Base-by-base conservation (phyloP, 1,140 invertebrate genomes). In the Platyura marginata region DNA sequence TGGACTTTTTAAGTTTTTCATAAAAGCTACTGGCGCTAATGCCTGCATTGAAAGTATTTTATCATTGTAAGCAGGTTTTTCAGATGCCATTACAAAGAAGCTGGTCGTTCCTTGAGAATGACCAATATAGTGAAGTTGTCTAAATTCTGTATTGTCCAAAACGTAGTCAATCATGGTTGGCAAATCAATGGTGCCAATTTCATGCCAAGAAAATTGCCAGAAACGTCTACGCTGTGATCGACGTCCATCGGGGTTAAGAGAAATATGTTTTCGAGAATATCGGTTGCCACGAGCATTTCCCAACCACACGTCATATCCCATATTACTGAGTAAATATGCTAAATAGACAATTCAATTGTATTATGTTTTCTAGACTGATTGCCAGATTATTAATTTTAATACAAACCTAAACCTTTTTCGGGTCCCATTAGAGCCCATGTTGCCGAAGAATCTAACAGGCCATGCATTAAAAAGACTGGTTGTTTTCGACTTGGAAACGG, bases 221-320 rank as follows among this genome's bases (percentile, higher is more conserved):
- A 40, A 40, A 2, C 18, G 9, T 20, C 18, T 18, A 18, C 36
- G 36, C 16, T 40, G 20, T n/a, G 3, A 3, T 2, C 21, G 13
- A 18, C 2, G 11, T 25, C 21, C 35, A 38, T 44, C 19, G 13
- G 21, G 35, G 39, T 33, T 20, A 25, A 25, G 16, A 13, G 6
- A 16, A n/a, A 49, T 52, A 21, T 61, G 57, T 18, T 47, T 47
- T 3, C 53, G 34, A 0, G 56, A 58, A 34, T 61, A 61, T 1
- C 54, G 57, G 38, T 61, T 61, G 16, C 58, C 58, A 1, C 58
- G 50, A 5, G 54, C 53, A 52, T 61, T 61, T 6, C 50, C 71
- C 49, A 77, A 49, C 78, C 78, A 81, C 0, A 81, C 76, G 49
- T 81, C 79, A 50, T 75, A 81, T 21, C 76, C 76, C 40, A 61